Evolutionary conservation across 2,113 vertebrate genomes (phyloP), one percentile per base, ranked within the genome.

Genomic region (Anser cygnoides): DNA sequence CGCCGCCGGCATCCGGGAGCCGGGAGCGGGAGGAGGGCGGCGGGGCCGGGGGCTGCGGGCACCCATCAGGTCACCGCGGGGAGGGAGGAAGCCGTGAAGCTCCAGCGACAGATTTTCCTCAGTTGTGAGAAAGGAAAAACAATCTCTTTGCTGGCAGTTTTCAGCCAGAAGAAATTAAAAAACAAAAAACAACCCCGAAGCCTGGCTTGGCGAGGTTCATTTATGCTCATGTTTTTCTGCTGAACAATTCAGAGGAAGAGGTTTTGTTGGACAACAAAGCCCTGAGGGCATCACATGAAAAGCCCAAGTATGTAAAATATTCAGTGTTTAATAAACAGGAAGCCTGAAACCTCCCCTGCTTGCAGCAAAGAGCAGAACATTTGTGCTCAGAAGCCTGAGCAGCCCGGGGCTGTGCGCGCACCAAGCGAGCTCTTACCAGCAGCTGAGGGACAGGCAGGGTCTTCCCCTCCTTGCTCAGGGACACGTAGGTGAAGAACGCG

Each of bases 401-500:
- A 41, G 62, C 25, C 11, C 13, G 37, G 35, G 59, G 59, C 59
- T 35, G 59, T 14, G 10, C 6, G n/a, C 9, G 6, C 68, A 28
- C 10, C 8, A 6, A 52, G 68, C 17, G 37, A 68, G 68, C 74
- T 98, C 99, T 97, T 95, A 99, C 99, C 99, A 99, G 98, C 25
- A 99, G 97, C 76, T 98, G 98, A 0, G 99, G 99, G 67, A 99
- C 98, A 0, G 98, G 96, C 71, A 98, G 96, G 0, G 99, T 96
- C 91, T 97, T 99, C 90, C 98, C 98, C 41, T 99, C 98, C 94
- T 98, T 99, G 97, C 98, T 99, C 93, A 99, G 98, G 49, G 99
- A 99, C 94, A 99, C 99, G 2, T 98, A 99, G 86, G 98, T 99
- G 96, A 99, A 99, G 98, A 99, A 99, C 77, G 99, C 99, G 13